These are phyloP conservation scores for Pseudomyrmex sp. DNA, from an alignment of 1,140 invertebrate genomes.

Conservation along the genomic window DNA sequence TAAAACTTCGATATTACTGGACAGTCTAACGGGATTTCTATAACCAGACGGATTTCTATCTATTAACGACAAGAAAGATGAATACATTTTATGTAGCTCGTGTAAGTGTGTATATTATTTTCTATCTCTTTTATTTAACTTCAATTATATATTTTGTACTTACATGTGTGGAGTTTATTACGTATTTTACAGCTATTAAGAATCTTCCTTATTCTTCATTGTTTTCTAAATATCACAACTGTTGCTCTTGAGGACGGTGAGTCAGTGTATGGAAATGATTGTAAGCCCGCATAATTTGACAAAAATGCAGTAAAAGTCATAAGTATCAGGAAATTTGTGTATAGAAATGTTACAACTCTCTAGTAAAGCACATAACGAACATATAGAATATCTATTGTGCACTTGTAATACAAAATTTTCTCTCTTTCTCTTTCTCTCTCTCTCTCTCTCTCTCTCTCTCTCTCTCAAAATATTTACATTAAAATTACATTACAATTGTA, in stretches of 20 bases:
- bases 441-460: no score
- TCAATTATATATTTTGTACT: neutral
- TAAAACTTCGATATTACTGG: neutral
- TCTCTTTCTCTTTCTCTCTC: no score
- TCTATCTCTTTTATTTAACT: neutral
- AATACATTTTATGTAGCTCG: conserved; percentile 18
- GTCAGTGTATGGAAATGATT: conserved; percentile 14
- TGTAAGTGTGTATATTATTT: conserved; percentile 34
- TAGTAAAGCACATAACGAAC: no score
- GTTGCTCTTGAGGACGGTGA: conserved; percentile 53
- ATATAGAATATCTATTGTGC: neutral
- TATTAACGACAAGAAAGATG: conserved; percentile 17
- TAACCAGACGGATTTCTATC: neutral
- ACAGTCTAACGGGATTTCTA: conserved; percentile 28
- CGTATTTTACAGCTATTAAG: conserved; percentile 49
- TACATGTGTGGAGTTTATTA: neutral
- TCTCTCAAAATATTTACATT: no score
- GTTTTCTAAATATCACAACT: conserved; percentile 26
- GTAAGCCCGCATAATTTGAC: no score
- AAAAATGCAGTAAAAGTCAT: no score
- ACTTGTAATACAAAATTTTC: no score
- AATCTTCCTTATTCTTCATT: conserved; percentile 47
- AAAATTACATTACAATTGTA: neutral
- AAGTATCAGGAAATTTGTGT: no score
- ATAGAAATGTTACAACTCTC: no score